A percentile compares a stretch with the other conserved stretches of the same genome.
These are phyloP conservation scores for Anguilla marmorata DNA, from an alignment of 2,797 vertebrate species.

Conservation along the genomic window DNA sequence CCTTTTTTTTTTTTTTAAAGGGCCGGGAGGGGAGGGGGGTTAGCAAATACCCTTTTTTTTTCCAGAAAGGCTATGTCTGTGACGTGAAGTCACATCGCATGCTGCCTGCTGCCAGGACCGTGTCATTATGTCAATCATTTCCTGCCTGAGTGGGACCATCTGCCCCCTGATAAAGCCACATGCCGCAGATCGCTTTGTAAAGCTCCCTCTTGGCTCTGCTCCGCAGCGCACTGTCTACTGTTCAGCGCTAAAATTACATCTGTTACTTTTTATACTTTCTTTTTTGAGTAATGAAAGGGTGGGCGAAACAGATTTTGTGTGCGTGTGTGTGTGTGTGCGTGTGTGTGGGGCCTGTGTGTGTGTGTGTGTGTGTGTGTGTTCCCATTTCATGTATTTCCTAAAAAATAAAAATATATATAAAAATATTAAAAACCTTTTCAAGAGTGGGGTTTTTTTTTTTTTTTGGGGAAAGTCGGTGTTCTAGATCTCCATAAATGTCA, in stretches of 20 bases:
- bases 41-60: conserved; percentile 3
- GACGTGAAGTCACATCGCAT: conserved; percentile 33
- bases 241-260: conserved; percentile 48
- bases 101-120: conserved; percentile 55
- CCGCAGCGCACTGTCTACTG: conserved; percentile 48
- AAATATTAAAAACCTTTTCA: too few relatives aligned
- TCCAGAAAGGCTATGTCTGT: conserved; percentile 19
- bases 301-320: not conserved
- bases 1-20: not conserved
- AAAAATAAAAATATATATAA: too few relatives aligned
- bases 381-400: too few relatives aligned
- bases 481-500: not conserved
- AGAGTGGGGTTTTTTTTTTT: too few relatives aligned
- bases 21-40: not conserved
- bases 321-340: not conserved
- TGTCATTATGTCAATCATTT: conserved; percentile 81
- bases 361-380: not conserved
- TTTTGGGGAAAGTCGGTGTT: not conserved
- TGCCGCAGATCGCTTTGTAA: conserved; percentile 63
- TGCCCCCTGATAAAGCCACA: conserved; percentile 79
- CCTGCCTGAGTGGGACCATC: conserved; percentile 77
- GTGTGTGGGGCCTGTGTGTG: not conserved
- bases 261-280: conserved; percentile 37
- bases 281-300: conserved; percentile 32
- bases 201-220: conserved; percentile 58